A percentile compares a stretch with the other conserved stretches of the same genome.
Evolutionary conservation across 2,888 invertebrate genomes (phyloP).

Genomic region (Megalurothrips usitatus): DNA sequence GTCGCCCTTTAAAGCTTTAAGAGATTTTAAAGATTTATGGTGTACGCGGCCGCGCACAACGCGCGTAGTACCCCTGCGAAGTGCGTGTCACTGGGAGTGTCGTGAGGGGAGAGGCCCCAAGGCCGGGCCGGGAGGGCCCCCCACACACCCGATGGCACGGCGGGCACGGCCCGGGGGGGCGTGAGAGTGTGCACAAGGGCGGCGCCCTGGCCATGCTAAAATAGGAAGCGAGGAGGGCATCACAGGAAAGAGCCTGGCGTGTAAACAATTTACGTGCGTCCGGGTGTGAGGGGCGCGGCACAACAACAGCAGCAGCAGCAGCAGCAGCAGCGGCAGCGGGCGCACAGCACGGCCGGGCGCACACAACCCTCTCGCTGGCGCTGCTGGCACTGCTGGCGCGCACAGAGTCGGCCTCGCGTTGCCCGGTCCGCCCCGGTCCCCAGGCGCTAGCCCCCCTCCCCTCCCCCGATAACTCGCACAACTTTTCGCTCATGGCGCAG

Average conservation of each 20-base stretch:
- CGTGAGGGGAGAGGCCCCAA: too few relatives aligned
- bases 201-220: too few relatives aligned
- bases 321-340: neutral
- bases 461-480: neutral
- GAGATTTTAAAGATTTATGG: too few relatives aligned
- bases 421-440: neutral
- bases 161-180: too few relatives aligned
- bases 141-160: too few relatives aligned
- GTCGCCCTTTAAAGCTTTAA: too few relatives aligned
- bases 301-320: neutral
- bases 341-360: neutral
- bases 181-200: too few relatives aligned
- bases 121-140: too few relatives aligned
- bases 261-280: neutral
- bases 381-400: neutral
- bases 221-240: too few relatives aligned
- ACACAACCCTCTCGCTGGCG: neutral
- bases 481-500: neutral
- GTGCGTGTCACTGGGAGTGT: too few relatives aligned
- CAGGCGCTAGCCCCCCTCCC: neutral
- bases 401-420: neutral
- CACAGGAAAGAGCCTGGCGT: neutral
- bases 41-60: too few relatives aligned
- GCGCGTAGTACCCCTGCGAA: too few relatives aligned
- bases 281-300: neutral